Base-by-base conservation (phyloP, 2,888 invertebrate species). In the Apeira syringaria region DNA sequence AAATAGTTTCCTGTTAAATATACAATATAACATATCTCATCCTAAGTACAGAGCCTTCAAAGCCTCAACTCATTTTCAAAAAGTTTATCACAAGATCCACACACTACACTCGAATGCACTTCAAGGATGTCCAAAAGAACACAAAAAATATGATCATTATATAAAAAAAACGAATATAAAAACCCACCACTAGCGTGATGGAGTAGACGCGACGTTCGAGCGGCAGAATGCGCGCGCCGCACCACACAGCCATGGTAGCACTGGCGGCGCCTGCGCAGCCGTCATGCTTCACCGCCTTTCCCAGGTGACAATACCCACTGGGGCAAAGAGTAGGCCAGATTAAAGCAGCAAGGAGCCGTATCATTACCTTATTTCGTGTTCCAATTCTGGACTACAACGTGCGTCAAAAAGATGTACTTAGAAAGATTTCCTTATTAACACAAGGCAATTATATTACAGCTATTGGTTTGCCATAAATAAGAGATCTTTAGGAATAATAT, bases 201-300 rank as follows among this genome's bases (percentile, higher is more conserved):
- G 87, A 86, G 68, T 87, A 89, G 48, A 89, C 86, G 56, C 89
- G 79, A 46, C 89, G 74, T 58, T 88, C 80, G 46, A 89, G 76
- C 61, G 89, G 89, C 61, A 80, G 69, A 40, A 89, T 78, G 69
- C 88, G 88, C 73, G 88, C 89, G 68, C 89, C 89, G 78, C 88
- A 89, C 88, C 88, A 89, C 68, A 89, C 89, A 70, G 89, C 85
- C 89, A 88, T 88, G 56, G 80, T 84, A 78, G 84, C 73, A 87
- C 85, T 85, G 74, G 47, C 67, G 65, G 47, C 67, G 66, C 64
- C 36, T 42, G 67, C 71, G 70, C 67, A 51, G 32, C 36, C 59
- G 68, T 61, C 64, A 64, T 64, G 73, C 70, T 41, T 56, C 57
- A 56, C 22, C 60, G 54, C 47, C 53, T 53, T 52, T 44, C 59